A percentile compares a stretch with the other conserved stretches of the same genome.
These are phyloP conservation scores for Eurystomus glaucurus DNA, from an alignment of 2,797 vertebrate species.

Conservation along the genomic window DNA sequence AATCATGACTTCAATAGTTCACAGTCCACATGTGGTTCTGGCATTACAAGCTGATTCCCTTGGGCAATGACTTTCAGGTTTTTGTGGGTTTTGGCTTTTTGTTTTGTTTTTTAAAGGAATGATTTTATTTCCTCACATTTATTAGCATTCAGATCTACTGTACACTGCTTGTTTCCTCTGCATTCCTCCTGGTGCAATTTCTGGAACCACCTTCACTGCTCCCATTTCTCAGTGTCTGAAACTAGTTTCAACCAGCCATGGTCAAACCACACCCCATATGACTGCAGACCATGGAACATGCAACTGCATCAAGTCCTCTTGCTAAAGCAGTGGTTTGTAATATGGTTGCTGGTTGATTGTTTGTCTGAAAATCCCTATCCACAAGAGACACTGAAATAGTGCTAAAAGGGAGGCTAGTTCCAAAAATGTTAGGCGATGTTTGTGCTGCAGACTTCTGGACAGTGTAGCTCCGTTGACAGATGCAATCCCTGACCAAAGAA, in stretches of 20 bases:
- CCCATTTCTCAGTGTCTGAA: neutral
- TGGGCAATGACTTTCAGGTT: conserved; percentile 45
- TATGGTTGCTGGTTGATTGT: conserved; percentile 45
- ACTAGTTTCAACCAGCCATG: conserved; percentile 37
- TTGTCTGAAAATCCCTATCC: conserved; percentile 56
- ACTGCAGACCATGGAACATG: conserved; percentile 35
- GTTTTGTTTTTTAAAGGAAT: neutral
- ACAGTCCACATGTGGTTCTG: conserved; percentile 45
- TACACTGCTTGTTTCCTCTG: neutral
- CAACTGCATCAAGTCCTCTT: conserved; percentile 43
- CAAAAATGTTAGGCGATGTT: neutral
- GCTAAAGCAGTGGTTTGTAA: conserved; percentile 55
- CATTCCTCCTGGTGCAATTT: conserved; percentile 13
- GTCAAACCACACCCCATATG: conserved; percentile 58
- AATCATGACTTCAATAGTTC: conserved; percentile 33
- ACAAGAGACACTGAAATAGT: conserved; percentile 52
- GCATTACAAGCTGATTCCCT: neutral
- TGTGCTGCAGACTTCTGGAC: conserved; percentile 57
- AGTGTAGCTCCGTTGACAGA: conserved; percentile 6
- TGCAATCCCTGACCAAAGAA: neutral
- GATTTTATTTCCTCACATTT: conserved; percentile 44
- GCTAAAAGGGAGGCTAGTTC: conserved; percentile 40
- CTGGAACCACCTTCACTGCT: conserved; percentile 37
- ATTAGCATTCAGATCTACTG: conserved; percentile 3
- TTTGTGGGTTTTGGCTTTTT: conserved; percentile 1